These are phyloP conservation scores for Scaeva pyrastri DNA, from an alignment of 2,888 invertebrate species.

Conservation along the genomic window DNA sequence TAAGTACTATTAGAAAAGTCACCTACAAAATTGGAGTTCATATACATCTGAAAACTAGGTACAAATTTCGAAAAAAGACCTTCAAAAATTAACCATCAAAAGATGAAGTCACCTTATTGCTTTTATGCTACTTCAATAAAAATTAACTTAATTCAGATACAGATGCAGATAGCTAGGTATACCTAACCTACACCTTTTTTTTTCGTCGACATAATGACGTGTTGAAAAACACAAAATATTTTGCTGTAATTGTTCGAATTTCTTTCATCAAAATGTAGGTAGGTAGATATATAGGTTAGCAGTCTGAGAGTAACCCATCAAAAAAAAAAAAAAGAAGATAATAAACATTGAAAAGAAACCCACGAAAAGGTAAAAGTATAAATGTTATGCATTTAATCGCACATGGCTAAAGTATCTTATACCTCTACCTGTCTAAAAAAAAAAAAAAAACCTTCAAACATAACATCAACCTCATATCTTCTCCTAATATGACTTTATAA, in stretches of 20 bases:
- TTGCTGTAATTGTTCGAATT: background rate
- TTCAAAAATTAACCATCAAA: no score
- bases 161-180: background rate
- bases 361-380: background rate
- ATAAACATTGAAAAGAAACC: conserved; percentile 1
- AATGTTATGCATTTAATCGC: background rate
- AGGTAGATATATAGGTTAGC: conserved; percentile 14
- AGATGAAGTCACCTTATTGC: no score
- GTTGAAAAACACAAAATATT: conserved; percentile 18
- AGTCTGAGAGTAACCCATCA: background rate
- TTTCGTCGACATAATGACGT: background rate
- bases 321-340: background rate
- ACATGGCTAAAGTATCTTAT: no score
- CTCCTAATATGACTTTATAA: conserved; percentile 53
- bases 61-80: no score
- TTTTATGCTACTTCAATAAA: no score
- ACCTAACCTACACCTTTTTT: background rate
- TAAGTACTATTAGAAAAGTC: no score
- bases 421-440: background rate
- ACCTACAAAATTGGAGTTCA: no score
- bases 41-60: no score
- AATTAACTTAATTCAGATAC: no score
- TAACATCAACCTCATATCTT: background rate
- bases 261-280: background rate
- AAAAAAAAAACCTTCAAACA: conserved; percentile 28